These are phyloP conservation scores for Mobula birostris DNA, from an alignment of 2,113 vertebrate species.

Conservation along the genomic window DNA sequence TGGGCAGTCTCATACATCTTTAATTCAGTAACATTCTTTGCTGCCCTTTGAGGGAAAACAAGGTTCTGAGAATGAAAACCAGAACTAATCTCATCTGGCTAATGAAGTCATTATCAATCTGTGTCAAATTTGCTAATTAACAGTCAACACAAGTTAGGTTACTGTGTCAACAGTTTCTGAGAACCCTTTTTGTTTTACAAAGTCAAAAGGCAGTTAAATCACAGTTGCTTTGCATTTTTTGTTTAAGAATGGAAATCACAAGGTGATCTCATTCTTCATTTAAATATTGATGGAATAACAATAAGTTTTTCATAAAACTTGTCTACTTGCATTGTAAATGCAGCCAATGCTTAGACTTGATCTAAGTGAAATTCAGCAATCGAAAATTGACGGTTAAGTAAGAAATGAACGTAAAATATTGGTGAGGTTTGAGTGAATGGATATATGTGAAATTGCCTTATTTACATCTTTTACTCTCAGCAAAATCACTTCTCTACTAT, in stretches of 20 bases:
- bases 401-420: background rate
- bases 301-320: background rate
- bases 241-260: background rate
- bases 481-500: background rate
- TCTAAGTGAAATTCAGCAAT: background rate
- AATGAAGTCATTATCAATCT: conserved; percentile 19
- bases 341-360: background rate
- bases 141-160: background rate
- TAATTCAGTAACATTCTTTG: background rate
- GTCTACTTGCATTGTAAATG: background rate
- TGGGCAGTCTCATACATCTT: background rate
- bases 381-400: background rate
- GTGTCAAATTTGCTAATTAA: background rate
- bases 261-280: conserved; percentile 24
- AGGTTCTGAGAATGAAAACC: background rate
- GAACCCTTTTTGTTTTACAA: background rate
- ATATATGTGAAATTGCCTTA: background rate
- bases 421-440: background rate
- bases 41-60: background rate
- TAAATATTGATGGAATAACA: background rate
- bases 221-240: background rate
- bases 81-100: background rate
- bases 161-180: background rate
- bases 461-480: background rate
- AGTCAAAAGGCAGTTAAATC: background rate